These are phyloP conservation scores for Coregonus sp. DNA, from an alignment of 2,797 vertebrate species.

Conservation along the genomic window DNA sequence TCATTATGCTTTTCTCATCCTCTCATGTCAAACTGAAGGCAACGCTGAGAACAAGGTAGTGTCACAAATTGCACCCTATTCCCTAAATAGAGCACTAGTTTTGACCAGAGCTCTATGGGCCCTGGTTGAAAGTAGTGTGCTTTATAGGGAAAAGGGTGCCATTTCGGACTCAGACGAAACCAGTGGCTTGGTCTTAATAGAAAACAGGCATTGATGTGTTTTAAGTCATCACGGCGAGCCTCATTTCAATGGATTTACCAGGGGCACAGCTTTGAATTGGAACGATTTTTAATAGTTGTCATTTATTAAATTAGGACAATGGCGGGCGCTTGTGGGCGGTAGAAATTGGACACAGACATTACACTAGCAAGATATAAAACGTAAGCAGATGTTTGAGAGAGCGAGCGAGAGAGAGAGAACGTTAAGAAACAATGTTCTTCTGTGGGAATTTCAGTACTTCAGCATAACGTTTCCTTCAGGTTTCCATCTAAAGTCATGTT, in stretches of 20 bases:
- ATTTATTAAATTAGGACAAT: conserved; percentile 79
- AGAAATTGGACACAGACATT: conserved; percentile 71
- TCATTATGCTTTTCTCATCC: not conserved
- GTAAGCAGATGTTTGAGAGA: conserved; percentile 68
- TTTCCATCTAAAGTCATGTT: no score
- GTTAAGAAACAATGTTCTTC: no score
- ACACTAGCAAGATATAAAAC: conserved; percentile 68
- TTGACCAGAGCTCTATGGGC: not conserved
- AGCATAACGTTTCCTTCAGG: no score
- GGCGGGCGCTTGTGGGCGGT: conserved; percentile 64
- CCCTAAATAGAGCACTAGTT: not conserved
- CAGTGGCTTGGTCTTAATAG: conserved; percentile 70
- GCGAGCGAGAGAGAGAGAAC: conserved; percentile 21
- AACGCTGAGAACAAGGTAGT: not conserved
- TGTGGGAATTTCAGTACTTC: no score
- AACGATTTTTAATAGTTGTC: conserved; percentile 74
- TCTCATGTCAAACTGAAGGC: not conserved
- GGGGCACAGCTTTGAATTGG: conserved; percentile 63
- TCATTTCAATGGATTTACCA: conserved; percentile 67
- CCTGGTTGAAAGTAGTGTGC: not conserved
- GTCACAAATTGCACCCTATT: not conserved
- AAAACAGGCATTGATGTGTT: conserved; percentile 66
- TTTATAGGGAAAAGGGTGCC: not conserved
- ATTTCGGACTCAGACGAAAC: conserved; percentile 28
- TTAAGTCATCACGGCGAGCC: conserved; percentile 61